Percentiles rank a stretch among this genome's conserved stretches.
phyloP scores from a whole-genome alignment of 1,140 invertebrate genomes.

The Pygmarrhopalites habei region DNA sequence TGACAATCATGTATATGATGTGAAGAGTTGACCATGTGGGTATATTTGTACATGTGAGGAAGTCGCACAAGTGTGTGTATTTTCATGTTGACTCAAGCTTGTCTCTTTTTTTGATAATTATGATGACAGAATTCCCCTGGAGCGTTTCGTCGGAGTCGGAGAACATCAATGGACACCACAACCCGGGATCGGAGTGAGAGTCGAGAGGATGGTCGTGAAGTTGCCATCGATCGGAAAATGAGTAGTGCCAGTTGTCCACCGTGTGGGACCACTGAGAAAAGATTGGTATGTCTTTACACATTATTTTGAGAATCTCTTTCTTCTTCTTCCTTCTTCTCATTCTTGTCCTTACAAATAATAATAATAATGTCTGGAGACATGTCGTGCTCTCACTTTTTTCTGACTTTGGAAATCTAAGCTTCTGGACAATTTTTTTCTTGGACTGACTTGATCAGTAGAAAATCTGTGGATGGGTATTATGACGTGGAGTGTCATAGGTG shows the following conservation, averaged over 20 bases:
- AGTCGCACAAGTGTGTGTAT: too few relatives aligned
- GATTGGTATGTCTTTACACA: conserved; percentile 30
- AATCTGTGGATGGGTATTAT: too few relatives aligned
- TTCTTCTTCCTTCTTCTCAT: neutral
- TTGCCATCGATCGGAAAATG: conserved; percentile 39
- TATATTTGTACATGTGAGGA: too few relatives aligned
- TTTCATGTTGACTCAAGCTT: neutral
- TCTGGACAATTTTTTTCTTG: neutral
- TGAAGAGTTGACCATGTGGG: too few relatives aligned
- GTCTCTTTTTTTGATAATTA: conserved; percentile 30
- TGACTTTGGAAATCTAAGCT: neutral
- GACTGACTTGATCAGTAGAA: too few relatives aligned
- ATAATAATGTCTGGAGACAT: too few relatives aligned
- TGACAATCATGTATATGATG: too few relatives aligned
- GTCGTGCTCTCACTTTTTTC: too few relatives aligned
- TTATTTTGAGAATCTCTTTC: neutral
- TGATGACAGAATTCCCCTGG: conserved; percentile 27
- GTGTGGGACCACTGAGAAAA: conserved; percentile 32
- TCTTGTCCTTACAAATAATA: neutral
- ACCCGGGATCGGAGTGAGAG: conserved; percentile 37
- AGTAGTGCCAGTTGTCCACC: conserved; percentile 38
- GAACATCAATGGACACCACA: conserved; percentile 42
- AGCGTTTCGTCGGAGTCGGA: conserved; percentile 30
- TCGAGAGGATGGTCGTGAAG: conserved; percentile 32
- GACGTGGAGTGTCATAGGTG: too few relatives aligned